Evolutionary conservation across 2,888 invertebrate species (phyloP).

Genomic region (Morinoia aosen): DNA sequence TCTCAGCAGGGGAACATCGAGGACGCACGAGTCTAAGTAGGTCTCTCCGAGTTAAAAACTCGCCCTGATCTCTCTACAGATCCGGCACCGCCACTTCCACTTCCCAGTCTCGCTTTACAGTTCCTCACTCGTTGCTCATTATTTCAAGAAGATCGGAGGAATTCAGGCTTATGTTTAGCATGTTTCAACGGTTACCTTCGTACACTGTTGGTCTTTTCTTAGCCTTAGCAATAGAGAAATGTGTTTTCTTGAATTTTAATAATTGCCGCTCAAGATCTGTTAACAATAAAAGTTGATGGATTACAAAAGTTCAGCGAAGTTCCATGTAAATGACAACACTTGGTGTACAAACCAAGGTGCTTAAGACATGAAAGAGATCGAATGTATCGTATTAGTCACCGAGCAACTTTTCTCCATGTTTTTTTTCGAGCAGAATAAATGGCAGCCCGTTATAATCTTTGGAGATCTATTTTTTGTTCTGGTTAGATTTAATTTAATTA

Average conservation of each 20-base stretch:
- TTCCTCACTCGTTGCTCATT: not conserved
- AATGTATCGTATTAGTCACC: not conserved
- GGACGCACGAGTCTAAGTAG: constrained; percentile 2
- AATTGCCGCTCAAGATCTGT: not conserved
- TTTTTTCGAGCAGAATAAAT: too few relatives aligned
- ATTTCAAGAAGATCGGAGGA: not conserved
- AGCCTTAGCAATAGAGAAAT: not conserved
- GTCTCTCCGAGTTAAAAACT: constrained; percentile 29
- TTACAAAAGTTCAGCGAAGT: not conserved
- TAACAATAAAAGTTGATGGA: not conserved
- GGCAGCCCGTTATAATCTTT: too few relatives aligned
- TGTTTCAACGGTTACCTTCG: not conserved
- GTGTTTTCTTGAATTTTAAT: not conserved
- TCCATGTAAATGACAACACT: not conserved
- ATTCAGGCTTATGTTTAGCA: not conserved
- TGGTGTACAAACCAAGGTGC: not conserved
- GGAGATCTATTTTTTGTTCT: not conserved
- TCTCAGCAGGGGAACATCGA: not conserved
- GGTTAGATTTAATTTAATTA: not conserved
- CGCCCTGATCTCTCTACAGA: not conserved
- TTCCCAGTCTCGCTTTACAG: not conserved
- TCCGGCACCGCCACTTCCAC: constrained; percentile 17
- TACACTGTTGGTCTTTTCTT: not conserved
- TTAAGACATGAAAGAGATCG: not conserved
- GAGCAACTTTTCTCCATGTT: too few relatives aligned